A percentile compares a stretch with the other conserved stretches of the same genome.
phyloP scores from a whole-genome alignment of 92 coral and sea anemone genomes.

The Epizoanthus stellaris region DNA sequence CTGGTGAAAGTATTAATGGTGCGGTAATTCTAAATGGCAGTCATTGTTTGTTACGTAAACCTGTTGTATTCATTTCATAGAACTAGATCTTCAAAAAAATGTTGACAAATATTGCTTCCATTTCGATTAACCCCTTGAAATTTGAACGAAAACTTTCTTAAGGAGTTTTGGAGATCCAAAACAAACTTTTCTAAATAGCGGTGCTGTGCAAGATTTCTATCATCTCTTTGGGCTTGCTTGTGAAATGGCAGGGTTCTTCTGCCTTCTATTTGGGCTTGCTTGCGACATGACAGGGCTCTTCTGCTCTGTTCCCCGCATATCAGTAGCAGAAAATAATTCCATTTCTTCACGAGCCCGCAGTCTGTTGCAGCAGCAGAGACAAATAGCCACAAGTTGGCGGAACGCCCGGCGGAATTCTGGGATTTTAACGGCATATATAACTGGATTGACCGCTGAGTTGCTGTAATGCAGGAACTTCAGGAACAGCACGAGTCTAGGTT shows the following conservation, averaged over 20 bases:
- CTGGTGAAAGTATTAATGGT: too few species aligned
- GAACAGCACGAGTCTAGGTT: constrained; percentile 56
- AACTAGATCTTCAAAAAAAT: too few species aligned
- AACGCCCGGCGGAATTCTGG: constrained; percentile 93
- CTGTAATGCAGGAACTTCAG: constrained; percentile 87
- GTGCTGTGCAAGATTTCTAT: too few species aligned
- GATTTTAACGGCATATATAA: constrained; percentile 89
- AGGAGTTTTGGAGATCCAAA: too few species aligned
- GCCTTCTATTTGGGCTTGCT: not conserved
- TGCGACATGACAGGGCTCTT: constrained; percentile 18
- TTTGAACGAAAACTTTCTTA: too few species aligned
- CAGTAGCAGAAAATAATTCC: constrained; percentile 81
- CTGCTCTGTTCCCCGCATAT: constrained; percentile 51
- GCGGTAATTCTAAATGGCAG: too few species aligned
- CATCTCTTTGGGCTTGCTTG: too few species aligned
- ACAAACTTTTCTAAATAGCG: too few species aligned
- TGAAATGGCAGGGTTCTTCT: not conserved
- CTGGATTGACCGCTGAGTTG: constrained; percentile 86
- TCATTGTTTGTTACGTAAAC: too few species aligned
- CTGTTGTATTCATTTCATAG: too few species aligned
- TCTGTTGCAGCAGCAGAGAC: constrained; percentile 63
- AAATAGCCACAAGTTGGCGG: constrained; percentile 74
- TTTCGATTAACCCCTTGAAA: too few species aligned
- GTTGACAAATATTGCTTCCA: too few species aligned
- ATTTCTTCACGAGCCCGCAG: constrained; percentile 50